Percentiles rank a stretch among this genome's conserved stretches.
Conservation (phyloP, 1,140 invertebrate genomes). For the Aphelinus certus region DNA sequence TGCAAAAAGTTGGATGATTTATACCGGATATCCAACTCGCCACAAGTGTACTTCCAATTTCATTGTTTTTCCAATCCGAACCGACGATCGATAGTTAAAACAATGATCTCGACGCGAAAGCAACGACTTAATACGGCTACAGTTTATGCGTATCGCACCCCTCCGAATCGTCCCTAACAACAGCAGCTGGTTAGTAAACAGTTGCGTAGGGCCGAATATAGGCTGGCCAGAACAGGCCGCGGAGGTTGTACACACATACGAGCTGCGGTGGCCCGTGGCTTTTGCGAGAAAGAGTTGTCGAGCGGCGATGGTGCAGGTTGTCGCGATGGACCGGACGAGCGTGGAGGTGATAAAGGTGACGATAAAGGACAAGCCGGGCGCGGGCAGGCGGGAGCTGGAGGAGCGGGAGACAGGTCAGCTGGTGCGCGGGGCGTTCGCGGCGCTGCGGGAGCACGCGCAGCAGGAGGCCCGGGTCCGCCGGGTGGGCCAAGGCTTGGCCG, state of each 20-base stretch:
- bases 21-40: too few species aligned
- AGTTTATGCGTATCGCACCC: background rate
- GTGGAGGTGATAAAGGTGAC: slow-evolving; percentile 55
- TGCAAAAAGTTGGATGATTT: too few species aligned
- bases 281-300: too few species aligned
- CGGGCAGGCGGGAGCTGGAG: slow-evolving; percentile 5
- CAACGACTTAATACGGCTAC: too few species aligned
- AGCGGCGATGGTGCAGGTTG: slow-evolving; percentile 7
- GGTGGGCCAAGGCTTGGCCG: slow-evolving; percentile 5
- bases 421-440: slow-evolving; percentile 2
- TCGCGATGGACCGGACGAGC: slow-evolving; percentile 6
- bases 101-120: too few species aligned
- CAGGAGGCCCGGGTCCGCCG: slow-evolving; percentile 7
- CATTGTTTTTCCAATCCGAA: too few species aligned
- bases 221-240: too few species aligned
- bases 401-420: background rate
- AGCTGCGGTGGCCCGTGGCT: too few species aligned
- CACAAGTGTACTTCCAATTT: too few species aligned
- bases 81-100: too few species aligned
- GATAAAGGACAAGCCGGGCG: slow-evolving; percentile 56
- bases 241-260: too few species aligned
- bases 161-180: background rate
- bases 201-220: too few species aligned
- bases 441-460: slow-evolving; percentile 3
- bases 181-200: background rate